These are phyloP conservation scores for Micoletzkya japonica DNA, from an alignment of 2,888 invertebrate genomes.

Conservation along the genomic window DNA sequence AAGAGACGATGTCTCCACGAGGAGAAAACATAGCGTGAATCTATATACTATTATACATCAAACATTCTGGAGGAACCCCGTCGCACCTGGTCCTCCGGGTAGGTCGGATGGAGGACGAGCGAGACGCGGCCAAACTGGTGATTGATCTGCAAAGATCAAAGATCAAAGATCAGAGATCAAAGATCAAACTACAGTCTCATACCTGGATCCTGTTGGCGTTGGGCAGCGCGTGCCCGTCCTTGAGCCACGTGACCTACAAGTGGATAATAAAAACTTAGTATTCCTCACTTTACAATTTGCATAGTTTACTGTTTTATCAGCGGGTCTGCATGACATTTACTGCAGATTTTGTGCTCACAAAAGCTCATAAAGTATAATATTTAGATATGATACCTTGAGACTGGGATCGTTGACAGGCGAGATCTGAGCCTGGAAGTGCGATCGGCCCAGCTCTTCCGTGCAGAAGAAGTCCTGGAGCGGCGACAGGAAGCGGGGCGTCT, in stretches of 20 bases:
- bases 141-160: conserved; percentile 37
- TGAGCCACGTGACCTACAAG: conserved; percentile 58
- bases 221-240: conserved; percentile 66
- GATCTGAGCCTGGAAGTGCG: conserved; percentile 84
- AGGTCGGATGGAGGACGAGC: conserved; percentile 60
- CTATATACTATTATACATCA: no score
- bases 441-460: conserved; percentile 18
- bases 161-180: background rate
- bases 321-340: no score
- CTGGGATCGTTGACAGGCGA: conserved; percentile 50
- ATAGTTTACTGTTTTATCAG: no score
- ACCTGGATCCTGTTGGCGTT: conserved; percentile 65
- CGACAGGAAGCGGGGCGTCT: conserved; percentile 30
- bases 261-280: no score
- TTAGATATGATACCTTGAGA: conserved; percentile 61
- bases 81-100: conserved; percentile 96
- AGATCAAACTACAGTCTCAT: background rate
- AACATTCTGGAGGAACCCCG: conserved; percentile 73
- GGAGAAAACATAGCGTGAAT: background rate
- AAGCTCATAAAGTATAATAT: no score
- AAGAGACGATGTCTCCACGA: background rate
- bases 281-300: no score
- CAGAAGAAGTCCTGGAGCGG: conserved; percentile 17
- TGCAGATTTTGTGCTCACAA: no score
- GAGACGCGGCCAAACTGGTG: conserved; percentile 64